phyloP scores from a whole-genome alignment of 35 echinoderm and acorn worm genomes.

The Holothuria glaberrima region DNA sequence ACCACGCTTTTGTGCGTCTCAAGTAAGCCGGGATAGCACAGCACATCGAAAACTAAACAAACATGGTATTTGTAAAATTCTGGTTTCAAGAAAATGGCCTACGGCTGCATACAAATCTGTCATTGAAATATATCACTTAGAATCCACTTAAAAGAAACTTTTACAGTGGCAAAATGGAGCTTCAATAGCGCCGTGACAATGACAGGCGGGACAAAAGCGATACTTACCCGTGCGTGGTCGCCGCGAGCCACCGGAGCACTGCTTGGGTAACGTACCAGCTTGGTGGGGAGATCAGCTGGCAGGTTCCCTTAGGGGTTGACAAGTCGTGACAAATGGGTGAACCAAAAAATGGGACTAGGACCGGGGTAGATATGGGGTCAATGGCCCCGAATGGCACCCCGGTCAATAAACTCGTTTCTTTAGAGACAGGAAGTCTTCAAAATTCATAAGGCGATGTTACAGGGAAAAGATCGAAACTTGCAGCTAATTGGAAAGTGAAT shows the following conservation, averaged over 20 bases:
- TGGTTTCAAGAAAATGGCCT: conserved; percentile 42
- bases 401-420: conserved; percentile 50
- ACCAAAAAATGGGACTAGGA: conserved; percentile 58
- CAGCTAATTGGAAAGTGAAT: conserved; percentile 51
- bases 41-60: conserved; percentile 54
- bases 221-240: conserved; percentile 55
- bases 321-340: conserved; percentile 67
- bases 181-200: conserved; percentile 28
- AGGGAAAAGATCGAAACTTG: conserved; percentile 29
- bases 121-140: conserved; percentile 69
- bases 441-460: conserved; percentile 43
- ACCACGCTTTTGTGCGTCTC: conserved; percentile 52
- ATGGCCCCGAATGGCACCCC: conserved; percentile 45
- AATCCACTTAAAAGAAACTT: conserved; percentile 56
- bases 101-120: conserved; percentile 57
- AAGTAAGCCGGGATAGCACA: conserved; percentile 30
- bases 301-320: conserved; percentile 39
- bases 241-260: conserved; percentile 51
- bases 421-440: conserved; percentile 36
- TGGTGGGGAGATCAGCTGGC: conserved; percentile 45
- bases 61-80: conserved; percentile 68
- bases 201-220: conserved; percentile 56
- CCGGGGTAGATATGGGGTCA: conserved; percentile 45
- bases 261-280: conserved; percentile 42
- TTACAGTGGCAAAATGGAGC: conserved; percentile 62